phyloP scores from a whole-genome alignment of 2,113 vertebrate species.

The Oostethus manadensis region DNA sequence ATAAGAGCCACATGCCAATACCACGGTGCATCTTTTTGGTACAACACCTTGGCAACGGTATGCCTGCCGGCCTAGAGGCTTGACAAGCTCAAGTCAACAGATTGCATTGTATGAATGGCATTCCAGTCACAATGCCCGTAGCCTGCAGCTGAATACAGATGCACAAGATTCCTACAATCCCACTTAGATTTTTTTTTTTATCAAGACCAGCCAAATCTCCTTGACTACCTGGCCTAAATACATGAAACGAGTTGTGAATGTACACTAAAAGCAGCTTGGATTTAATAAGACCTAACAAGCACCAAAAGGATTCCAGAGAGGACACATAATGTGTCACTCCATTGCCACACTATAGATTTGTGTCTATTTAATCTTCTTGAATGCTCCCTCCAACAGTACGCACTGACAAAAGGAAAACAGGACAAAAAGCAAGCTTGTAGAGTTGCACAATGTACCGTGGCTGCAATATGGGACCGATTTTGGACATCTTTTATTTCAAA shows the following conservation, averaged over 20 bases:
- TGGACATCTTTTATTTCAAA: not conserved
- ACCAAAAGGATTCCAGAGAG: constrained; percentile 23
- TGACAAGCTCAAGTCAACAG: constrained; percentile 17
- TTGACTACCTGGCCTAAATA: constrained; percentile 3
- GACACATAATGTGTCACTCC: constrained; percentile 13
- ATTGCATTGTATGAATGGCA: constrained; percentile 32
- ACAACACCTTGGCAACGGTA: constrained; percentile 30
- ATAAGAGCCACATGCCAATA: constrained; percentile 40
- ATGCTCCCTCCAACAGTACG: constrained; percentile 3
- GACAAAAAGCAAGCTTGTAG: not conserved
- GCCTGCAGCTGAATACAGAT: constrained; percentile 45
- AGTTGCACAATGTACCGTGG: not conserved
- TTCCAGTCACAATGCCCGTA: constrained; percentile 41
- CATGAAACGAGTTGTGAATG: constrained; percentile 23
- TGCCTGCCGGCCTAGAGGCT: constrained; percentile 23
- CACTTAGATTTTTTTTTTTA: constrained; percentile 47
- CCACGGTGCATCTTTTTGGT: constrained; percentile 27
- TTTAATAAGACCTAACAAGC: constrained; percentile 33
- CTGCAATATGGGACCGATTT: not conserved
- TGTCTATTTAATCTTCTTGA: constrained; percentile 30
- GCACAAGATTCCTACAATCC: constrained; percentile 46
- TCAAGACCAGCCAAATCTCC: constrained; percentile 40
- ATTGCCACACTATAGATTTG: constrained; percentile 34
- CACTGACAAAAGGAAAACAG: not conserved
- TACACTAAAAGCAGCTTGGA: constrained; percentile 37